Evolutionary conservation across 2,888 invertebrate species (phyloP), one percentile per base, ranked within the genome.

Genomic region (Catocala sponsa): DNA sequence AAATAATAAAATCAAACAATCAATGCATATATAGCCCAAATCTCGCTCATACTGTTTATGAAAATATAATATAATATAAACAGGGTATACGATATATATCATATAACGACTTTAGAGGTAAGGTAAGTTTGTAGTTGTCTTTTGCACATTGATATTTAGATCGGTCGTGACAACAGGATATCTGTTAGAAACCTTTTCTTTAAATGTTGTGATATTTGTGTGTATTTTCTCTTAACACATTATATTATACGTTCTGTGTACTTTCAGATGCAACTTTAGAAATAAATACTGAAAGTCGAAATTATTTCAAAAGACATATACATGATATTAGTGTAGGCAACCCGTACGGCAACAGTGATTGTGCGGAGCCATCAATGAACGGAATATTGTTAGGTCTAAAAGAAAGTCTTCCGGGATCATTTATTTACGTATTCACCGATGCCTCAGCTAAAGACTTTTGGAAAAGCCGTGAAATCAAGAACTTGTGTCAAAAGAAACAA

Each of bases 361-460:
- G 84, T 35, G 68, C 63, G 0, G 85, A 85, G 56, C 63, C 60
- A n/a, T 57, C 77, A 0, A 63, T 85, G 61, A 59, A 70, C 0
- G 85, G 84, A 0, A 66, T 83, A 11, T 57, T 74, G 13, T 33
- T 63, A 10, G 85, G 72, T 1, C 53, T 86, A 6, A 12, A 72
- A 0, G 44, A 49, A 0, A 86, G 86, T 59, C 65, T 63, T 1
- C 75, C 70, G 0, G 54, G 72, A 2, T 86, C 86, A 0, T 77
- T 63, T 10, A 35, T 86, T 0, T 86, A 73, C 43, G 78, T 85
- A 0, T 86, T 85, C 48, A 86, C 85, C 4, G 86, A 86, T 47
- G 84, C 85, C 0, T 42, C 74, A 0, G 76, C 86, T 0, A 78
- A 70, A 33, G 87, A 86, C 61, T 54, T 70, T 9, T 0, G 0